phyloP scores from a whole-genome alignment of 1,140 invertebrate genomes.

The Atta cephalotes region DNA sequence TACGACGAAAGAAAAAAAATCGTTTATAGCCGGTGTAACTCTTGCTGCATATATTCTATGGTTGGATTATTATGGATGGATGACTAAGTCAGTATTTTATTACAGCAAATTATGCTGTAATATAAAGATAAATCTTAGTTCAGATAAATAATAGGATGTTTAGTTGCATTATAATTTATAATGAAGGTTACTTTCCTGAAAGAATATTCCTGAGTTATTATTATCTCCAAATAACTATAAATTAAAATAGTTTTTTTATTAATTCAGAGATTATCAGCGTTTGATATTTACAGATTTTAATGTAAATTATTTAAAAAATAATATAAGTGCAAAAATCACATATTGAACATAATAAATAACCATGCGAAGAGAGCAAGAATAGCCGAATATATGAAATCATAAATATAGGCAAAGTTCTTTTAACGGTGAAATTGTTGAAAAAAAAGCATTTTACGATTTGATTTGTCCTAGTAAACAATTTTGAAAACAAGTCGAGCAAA shows the following conservation, averaged over 20 bases:
- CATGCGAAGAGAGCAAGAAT: neutral
- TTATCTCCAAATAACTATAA: conserved; percentile 11
- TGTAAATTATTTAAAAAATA: neutral
- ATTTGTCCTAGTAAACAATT: neutral
- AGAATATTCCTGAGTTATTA: neutral
- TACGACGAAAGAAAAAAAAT: neutral
- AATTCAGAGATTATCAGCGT: neutral
- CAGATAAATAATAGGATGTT: neutral
- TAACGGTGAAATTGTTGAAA: neutral
- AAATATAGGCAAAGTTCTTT: neutral
- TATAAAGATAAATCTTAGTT: neutral
- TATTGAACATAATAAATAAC: neutral
- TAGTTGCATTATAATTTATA: neutral
- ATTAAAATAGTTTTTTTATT: neutral
- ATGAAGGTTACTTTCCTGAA: neutral
- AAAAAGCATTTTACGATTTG: neutral
- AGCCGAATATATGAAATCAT: neutral
- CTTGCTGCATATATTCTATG: neutral
- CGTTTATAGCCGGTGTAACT: neutral
- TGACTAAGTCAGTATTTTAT: conserved; percentile 27
- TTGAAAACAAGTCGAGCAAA: neutral
- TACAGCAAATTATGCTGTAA: conserved; percentile 3
- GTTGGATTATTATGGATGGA: neutral
- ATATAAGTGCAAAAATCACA: neutral
- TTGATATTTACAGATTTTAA: neutral